phyloP scores from a whole-genome alignment of 2,888 invertebrate species.

The Invenusta paracnida region DNA sequence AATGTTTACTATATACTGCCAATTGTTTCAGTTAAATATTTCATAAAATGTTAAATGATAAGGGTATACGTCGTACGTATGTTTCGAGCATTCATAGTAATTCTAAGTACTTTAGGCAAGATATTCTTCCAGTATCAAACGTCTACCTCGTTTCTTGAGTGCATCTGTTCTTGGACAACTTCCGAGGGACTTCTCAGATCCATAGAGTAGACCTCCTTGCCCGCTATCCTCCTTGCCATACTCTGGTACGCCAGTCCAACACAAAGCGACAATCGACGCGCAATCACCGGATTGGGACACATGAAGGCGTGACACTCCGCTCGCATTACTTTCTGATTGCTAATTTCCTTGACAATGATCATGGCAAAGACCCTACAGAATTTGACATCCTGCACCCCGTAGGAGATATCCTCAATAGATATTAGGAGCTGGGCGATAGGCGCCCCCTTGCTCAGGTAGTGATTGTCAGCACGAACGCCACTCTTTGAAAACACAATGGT shows the following conservation, averaged over 20 bases:
- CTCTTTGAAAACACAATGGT: slow-evolving; percentile 53
- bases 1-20: no score
- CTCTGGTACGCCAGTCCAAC: background rate
- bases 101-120: no score
- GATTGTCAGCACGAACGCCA: slow-evolving; percentile 53
- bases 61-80: no score
- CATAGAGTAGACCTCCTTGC: background rate
- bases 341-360: slow-evolving; percentile 57
- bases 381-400: slow-evolving; percentile 58
- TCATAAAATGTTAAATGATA: no score
- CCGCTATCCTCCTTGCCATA: background rate
- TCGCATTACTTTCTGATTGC: slow-evolving; percentile 49
- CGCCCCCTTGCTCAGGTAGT: slow-evolving; percentile 51
- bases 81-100: no score
- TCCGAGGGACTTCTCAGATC: background rate
- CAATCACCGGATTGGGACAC: slow-evolving; percentile 46
- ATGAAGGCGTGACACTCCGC: slow-evolving; percentile 57
- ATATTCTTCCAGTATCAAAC: no score
- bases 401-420: slow-evolving; percentile 59
- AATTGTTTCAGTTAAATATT: no score
- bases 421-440: slow-evolving; percentile 49
- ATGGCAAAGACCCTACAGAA: slow-evolving; percentile 57
- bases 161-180: background rate
- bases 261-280: background rate
- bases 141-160: background rate